Evolutionary conservation across 2,888 invertebrate species (phyloP).

Genomic region (Monochamus alternatus): DNA sequence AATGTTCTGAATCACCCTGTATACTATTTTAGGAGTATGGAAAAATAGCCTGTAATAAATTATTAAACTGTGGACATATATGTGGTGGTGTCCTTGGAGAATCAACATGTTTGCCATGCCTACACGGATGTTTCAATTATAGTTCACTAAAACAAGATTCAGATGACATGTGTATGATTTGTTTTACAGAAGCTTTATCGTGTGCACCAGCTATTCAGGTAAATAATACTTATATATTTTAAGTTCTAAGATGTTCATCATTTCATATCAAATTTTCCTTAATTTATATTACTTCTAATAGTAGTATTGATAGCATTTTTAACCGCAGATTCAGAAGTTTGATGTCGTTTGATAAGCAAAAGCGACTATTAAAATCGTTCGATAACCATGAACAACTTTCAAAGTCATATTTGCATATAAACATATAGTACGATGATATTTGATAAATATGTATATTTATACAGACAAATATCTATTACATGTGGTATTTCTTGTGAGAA

Average conservation of each 20-base stretch:
- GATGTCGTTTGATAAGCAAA: too few species aligned
- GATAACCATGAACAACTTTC: too few species aligned
- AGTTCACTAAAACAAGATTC: slow-evolving; percentile 89
- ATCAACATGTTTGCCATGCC: slow-evolving; percentile 88
- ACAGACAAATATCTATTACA: too few species aligned
- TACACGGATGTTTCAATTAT: slow-evolving; percentile 83
- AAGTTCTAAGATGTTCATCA: not conserved
- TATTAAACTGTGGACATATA: slow-evolving; percentile 90
- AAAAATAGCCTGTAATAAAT: slow-evolving; percentile 86
- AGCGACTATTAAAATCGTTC: too few species aligned
- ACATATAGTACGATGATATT: too few species aligned
- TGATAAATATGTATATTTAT: too few species aligned
- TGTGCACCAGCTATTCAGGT: slow-evolving; percentile 95
- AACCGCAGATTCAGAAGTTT: too few species aligned
- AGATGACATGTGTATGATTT: slow-evolving; percentile 99
- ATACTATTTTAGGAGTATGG: slow-evolving; percentile 78
- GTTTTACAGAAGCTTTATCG: slow-evolving; percentile 96
- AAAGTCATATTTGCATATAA: too few species aligned
- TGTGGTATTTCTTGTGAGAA: too few species aligned
- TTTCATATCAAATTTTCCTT: not conserved
- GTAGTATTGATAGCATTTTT: too few species aligned
- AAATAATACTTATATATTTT: slow-evolving; percentile 31
- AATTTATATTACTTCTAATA: too few species aligned
- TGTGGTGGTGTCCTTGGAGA: slow-evolving; percentile 96
- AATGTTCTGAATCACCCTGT: not conserved